These are phyloP conservation scores for Gadus chalcogrammus DNA, from an alignment of 2,113 vertebrate genomes.

Conservation along the genomic window DNA sequence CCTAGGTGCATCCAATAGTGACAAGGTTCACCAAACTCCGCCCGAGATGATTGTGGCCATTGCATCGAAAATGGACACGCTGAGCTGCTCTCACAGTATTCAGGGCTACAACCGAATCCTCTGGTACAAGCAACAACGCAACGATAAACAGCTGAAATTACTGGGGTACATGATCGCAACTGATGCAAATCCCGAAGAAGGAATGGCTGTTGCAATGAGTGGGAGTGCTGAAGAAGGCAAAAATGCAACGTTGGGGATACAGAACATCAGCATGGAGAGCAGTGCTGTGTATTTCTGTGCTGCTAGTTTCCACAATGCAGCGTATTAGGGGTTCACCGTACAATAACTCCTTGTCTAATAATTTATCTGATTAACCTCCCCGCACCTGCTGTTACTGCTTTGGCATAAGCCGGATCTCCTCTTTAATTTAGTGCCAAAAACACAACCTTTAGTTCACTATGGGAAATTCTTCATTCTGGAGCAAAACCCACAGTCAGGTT, in stretches of 20 bases:
- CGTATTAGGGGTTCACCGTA: conserved; percentile 5
- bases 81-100: conserved; percentile 44
- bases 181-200: background rate
- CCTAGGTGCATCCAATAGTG: conserved; percentile 24
- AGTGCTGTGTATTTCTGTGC: conserved; percentile 49
- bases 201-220: conserved; percentile 4
- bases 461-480: conserved; percentile 17
- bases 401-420: background rate
- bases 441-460: background rate
- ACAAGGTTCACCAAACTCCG: conserved; percentile 30
- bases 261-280: background rate
- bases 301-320: conserved; percentile 33
- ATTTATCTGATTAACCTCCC: background rate
- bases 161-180: conserved; percentile 28
- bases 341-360: conserved; percentile 28
- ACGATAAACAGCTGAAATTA: conserved; percentile 11
- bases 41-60: conserved; percentile 9
- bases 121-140: conserved; percentile 46
- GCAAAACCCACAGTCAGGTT: background rate
- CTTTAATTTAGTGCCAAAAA: background rate
- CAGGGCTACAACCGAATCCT: conserved; percentile 7
- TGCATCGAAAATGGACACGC: background rate
- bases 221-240: conserved; percentile 19
- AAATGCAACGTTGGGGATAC: conserved; percentile 16
- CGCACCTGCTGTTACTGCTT: too few relatives aligned